Evolutionary conservation across 1,140 invertebrate species (phyloP).

Genomic region (Wasmannia auropunctata): DNA sequence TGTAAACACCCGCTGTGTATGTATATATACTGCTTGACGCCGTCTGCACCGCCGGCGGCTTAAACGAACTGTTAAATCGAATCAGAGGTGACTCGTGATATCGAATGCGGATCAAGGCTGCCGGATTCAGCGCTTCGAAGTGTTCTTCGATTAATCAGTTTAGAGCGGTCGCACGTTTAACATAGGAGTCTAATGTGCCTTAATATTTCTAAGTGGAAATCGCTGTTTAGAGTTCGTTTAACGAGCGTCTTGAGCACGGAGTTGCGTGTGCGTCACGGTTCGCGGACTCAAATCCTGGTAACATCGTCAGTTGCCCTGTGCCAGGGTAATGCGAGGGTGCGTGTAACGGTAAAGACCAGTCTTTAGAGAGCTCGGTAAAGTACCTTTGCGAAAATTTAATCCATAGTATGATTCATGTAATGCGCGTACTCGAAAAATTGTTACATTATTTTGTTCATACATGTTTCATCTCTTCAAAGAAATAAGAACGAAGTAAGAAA

Average conservation of each 20-base stretch:
- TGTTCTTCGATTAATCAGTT: not conserved
- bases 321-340: not conserved
- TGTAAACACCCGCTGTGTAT: too few relatives aligned
- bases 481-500: too few relatives aligned
- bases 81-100: not conserved
- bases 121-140: conserved; percentile 3
- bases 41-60: not conserved
- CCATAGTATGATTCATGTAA: not conserved
- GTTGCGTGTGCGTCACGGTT: not conserved
- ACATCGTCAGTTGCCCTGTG: not conserved
- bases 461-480: not conserved
- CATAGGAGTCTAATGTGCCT: not conserved
- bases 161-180: not conserved
- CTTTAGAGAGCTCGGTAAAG: not conserved
- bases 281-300: not conserved
- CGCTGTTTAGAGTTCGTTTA: conserved; percentile 1
- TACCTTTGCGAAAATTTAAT: not conserved
- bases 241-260: not conserved
- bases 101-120: conserved; percentile 35
- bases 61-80: conserved; percentile 15
- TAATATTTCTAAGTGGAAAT: not conserved
- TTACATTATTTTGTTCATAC: not conserved
- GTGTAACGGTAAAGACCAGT: not conserved
- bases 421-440: not conserved
- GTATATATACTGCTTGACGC: not conserved